Percentiles rank a stretch among this genome's conserved stretches.
phyloP scores from a whole-genome alignment of 1,140 invertebrate genomes.

The Microplitis mediator region DNA sequence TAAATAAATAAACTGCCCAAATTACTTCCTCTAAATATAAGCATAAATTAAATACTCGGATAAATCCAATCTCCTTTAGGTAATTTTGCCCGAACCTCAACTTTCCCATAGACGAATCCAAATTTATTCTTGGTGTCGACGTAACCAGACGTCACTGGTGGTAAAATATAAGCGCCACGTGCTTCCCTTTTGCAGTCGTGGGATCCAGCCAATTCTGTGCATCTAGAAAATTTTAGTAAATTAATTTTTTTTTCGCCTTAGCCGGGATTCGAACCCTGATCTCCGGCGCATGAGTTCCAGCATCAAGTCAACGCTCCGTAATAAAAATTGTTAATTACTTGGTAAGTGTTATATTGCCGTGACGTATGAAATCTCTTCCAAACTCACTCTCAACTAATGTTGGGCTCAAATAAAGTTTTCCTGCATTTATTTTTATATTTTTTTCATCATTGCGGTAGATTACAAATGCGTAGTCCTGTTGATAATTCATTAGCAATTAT shows the following conservation, averaged over 20 bases:
- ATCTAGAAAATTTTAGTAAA: slow-evolving; percentile 54
- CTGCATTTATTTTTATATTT: slow-evolving; percentile 66
- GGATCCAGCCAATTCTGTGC: slow-evolving; percentile 60
- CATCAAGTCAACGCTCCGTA: neutral
- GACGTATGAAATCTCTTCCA: slow-evolving; percentile 64
- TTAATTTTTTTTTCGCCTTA: too few species aligned
- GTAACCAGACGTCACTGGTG: slow-evolving; percentile 72
- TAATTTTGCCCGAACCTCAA: slow-evolving; percentile 70
- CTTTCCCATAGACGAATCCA: slow-evolving; percentile 66
- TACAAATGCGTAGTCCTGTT: slow-evolving; percentile 72
- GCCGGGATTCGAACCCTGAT: too few species aligned
- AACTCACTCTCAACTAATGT: slow-evolving; percentile 65
- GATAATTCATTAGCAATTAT: neutral
- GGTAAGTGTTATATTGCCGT: slow-evolving; percentile 55
- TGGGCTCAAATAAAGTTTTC: slow-evolving; percentile 69
- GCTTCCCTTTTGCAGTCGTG: slow-evolving; percentile 62
- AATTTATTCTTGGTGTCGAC: slow-evolving; percentile 68
- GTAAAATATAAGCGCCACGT: slow-evolving; percentile 64
- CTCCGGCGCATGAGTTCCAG: too few species aligned
- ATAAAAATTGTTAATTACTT: slow-evolving; percentile 51
- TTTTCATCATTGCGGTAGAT: slow-evolving; percentile 67
- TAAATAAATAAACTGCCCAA: too few species aligned
- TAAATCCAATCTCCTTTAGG: slow-evolving; percentile 73
- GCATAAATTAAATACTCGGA: slow-evolving; percentile 56
- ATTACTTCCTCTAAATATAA: too few species aligned